Percentiles rank a stretch among this genome's conserved stretches.
These are phyloP conservation scores for Dascyllus trimaculatus DNA, from an alignment of 2,113 vertebrate genomes.

Conservation along the genomic window DNA sequence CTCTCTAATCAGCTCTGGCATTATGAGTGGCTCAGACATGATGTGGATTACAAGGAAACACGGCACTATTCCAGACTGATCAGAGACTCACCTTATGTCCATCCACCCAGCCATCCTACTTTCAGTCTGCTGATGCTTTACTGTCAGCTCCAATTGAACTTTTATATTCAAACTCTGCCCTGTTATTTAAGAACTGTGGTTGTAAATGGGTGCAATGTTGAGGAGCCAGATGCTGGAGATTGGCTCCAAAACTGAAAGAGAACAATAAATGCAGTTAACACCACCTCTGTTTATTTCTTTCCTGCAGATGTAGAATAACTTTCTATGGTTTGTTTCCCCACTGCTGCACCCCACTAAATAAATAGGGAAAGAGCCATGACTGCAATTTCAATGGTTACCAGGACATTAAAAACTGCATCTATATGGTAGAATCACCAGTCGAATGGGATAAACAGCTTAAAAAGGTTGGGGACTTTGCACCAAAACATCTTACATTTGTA, in stretches of 20 bases:
- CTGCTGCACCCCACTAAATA: neutral
- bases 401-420: too few species aligned
- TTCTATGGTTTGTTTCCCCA: neutral
- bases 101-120: slow-evolving; percentile 4
- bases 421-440: too few species aligned
- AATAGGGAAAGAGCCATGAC: too few species aligned
- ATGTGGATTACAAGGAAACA: slow-evolving; percentile 43
- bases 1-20: slow-evolving; percentile 57
- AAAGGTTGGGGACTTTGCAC: too few species aligned
- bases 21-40: slow-evolving; percentile 28
- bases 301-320: neutral
- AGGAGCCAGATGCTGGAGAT: neutral
- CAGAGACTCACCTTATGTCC: slow-evolving; percentile 7
- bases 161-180: neutral
- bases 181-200: neutral
- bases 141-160: neutral
- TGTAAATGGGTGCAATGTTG: neutral
- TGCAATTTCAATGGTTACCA: too few species aligned
- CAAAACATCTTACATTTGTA: too few species aligned
- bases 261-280: neutral
- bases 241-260: neutral
- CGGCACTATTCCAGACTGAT: slow-evolving; percentile 12
- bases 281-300: neutral
- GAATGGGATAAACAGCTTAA: too few species aligned
- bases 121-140: neutral